These are phyloP conservation scores for Cyprinella venusta DNA, from an alignment of 2,797 vertebrate species.

Conservation along the genomic window DNA sequence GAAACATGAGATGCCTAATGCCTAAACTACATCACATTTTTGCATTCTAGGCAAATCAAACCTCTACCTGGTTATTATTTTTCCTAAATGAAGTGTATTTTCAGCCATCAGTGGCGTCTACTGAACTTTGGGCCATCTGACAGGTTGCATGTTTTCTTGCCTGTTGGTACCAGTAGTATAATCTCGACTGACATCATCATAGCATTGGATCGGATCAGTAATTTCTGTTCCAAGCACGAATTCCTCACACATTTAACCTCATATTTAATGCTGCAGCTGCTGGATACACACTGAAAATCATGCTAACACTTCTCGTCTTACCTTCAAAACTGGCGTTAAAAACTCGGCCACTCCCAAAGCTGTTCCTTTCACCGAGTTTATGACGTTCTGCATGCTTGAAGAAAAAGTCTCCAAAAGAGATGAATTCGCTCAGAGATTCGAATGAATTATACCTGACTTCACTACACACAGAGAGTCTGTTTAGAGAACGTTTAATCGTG, in stretches of 20 bases:
- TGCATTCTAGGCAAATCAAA: neutral
- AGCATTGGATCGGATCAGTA: neutral
- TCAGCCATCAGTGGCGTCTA: neutral
- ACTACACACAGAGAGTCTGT: conserved; percentile 20
- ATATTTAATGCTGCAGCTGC: neutral
- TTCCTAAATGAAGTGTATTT: neutral
- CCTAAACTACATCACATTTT: neutral
- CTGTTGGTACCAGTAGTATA: neutral
- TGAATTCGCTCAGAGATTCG: neutral
- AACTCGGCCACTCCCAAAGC: conserved; percentile 89
- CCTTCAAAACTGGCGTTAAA: conserved; percentile 88
- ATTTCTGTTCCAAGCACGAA: neutral
- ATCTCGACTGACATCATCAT: neutral
- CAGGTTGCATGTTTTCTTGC: conserved; percentile 8
- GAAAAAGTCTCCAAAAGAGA: neutral
- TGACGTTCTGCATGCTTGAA: conserved; percentile 83
- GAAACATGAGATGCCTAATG: neutral
- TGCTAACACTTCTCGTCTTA: conserved; percentile 38
- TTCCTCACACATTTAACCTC: neutral
- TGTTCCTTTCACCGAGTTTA: conserved; percentile 88
- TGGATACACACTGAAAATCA: neutral
- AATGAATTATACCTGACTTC: neutral
- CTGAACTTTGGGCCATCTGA: conserved; percentile 12
- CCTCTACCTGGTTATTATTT: neutral
- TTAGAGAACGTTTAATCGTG: conserved; percentile 16